Evolutionary conservation across 2,113 vertebrate species (phyloP).

Genomic region (Clarias magur): DNA sequence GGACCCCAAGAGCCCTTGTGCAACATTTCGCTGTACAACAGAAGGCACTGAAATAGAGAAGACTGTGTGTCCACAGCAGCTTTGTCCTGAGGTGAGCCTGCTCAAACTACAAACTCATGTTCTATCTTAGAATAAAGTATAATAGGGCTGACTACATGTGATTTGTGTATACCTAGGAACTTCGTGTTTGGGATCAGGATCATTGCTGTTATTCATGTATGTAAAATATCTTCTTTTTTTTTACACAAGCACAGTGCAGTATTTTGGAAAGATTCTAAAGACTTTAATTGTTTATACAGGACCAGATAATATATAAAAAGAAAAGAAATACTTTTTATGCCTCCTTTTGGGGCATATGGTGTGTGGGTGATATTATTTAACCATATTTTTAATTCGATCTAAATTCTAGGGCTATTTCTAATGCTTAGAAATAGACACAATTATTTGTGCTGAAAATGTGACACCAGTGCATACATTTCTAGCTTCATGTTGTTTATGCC

Average conservation of each 20-base stretch:
- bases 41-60: slow-evolving; percentile 4
- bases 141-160: not conserved
- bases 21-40: not conserved
- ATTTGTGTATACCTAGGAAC: slow-evolving; percentile 4
- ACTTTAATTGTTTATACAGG: not conserved
- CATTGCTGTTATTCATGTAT: slow-evolving; percentile 26
- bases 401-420: not conserved
- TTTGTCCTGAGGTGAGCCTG: slow-evolving; percentile 11
- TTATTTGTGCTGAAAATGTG: not conserved
- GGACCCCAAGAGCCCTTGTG: not conserved
- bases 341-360: too few species aligned
- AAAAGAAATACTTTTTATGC: too few species aligned
- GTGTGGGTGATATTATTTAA: too few species aligned
- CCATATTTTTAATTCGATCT: not conserved
- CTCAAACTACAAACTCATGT: not conserved
- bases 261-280: not conserved
- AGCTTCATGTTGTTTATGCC: not conserved
- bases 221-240: not conserved
- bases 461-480: not conserved
- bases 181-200: not conserved
- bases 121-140: not conserved
- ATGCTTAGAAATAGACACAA: too few species aligned
- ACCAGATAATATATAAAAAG: not conserved
- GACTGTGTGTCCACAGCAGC: not conserved
- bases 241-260: not conserved